Conservation (phyloP, 2,797 vertebrate species). For the Pangasius mekongensis region DNA sequence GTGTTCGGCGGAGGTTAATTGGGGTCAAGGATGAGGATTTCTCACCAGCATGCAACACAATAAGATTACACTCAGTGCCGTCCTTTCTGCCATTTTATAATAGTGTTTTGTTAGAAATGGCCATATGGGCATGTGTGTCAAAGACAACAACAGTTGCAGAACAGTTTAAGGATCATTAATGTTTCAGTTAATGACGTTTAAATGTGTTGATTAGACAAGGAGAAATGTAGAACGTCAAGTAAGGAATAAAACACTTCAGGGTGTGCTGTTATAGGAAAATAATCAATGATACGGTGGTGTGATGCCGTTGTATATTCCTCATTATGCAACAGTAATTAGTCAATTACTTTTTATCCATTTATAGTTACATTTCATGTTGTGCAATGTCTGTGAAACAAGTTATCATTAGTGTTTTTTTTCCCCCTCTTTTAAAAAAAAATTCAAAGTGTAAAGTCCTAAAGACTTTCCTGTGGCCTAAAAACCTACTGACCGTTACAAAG, state of each 20-base stretch:
- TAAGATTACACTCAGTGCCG: conserved; percentile 68
- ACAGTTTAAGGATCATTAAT: conserved; percentile 10
- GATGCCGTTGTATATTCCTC: too few species aligned
- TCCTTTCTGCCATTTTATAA: conserved; percentile 54
- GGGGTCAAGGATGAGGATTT: conserved; percentile 65
- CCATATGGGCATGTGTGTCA: conserved; percentile 60
- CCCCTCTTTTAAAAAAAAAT: not conserved
- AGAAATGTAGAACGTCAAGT: not conserved
- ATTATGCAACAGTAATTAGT: not conserved
- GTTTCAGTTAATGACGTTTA: not conserved
- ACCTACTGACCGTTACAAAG: not conserved
- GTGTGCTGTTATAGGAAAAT: not conserved
- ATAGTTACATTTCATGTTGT: not conserved
- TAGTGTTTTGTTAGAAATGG: conserved; percentile 40
- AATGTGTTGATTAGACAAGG: not conserved
- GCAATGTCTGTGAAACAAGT: not conserved
- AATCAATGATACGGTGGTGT: not conserved
- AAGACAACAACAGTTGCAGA: not conserved
- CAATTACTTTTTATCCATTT: not conserved
- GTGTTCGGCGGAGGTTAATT: conserved; percentile 62
- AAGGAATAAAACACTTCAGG: not conserved
- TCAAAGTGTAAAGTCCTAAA: not conserved
- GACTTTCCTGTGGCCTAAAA: not conserved
- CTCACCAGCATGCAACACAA: conserved; percentile 61
- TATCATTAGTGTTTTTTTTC: not conserved